Conservation (phyloP, 2,888 invertebrate species). For the Aradus depressus region DNA sequence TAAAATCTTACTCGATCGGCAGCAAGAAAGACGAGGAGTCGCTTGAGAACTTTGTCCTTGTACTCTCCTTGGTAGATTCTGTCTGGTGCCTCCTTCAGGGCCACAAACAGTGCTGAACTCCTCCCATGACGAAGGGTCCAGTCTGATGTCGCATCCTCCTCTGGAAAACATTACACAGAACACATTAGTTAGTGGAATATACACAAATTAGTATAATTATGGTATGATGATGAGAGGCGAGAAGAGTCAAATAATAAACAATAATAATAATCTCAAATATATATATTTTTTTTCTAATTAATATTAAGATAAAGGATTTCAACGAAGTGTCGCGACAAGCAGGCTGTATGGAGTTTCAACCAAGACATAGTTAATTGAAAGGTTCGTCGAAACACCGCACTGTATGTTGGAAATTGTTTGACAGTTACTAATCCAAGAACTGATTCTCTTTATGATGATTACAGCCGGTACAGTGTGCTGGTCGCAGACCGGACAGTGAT, state of each 20-base stretch:
- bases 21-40: conserved; percentile 49
- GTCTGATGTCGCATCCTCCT: conserved; percentile 50
- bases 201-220: too few species aligned
- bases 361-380: too few species aligned
- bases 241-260: background rate
- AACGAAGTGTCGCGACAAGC: background rate
- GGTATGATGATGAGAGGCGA: too few species aligned
- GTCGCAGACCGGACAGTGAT: too few species aligned
- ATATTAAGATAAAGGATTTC: background rate
- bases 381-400: too few species aligned
- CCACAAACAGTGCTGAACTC: conserved; percentile 72
- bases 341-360: too few species aligned
- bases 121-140: conserved; percentile 70
- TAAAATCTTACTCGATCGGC: conserved; percentile 50
- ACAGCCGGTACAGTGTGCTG: too few species aligned
- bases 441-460: too few species aligned
- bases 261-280: background rate
- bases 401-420: too few species aligned
- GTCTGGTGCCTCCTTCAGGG: conserved; percentile 70
- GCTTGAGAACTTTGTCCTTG: conserved; percentile 55
- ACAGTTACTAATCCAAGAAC: too few species aligned
- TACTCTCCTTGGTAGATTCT: conserved; percentile 53
- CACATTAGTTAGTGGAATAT: background rate
- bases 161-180: conserved; percentile 35
- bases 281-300: background rate